These are phyloP conservation scores for Cheilosia vernalis DNA, from an alignment of 2,888 invertebrate species.

Conservation along the genomic window DNA sequence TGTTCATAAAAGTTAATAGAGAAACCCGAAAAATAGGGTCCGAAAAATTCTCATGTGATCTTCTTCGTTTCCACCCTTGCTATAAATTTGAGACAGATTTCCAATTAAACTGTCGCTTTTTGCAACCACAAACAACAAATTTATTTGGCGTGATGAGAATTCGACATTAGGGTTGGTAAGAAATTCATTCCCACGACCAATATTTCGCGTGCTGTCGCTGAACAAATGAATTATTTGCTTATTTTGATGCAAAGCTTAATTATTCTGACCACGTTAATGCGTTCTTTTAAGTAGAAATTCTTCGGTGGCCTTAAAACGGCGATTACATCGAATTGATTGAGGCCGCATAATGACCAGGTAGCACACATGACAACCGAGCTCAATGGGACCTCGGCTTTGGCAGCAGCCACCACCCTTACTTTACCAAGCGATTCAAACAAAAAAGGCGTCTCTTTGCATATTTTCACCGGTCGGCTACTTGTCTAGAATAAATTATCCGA, in stretches of 20 bases:
- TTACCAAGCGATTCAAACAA: constrained; percentile 44
- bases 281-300: constrained; percentile 69
- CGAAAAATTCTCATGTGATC: no score
- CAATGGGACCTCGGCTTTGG: constrained; percentile 34
- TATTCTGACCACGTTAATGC: constrained; percentile 67
- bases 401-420: constrained; percentile 49
- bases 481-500: constrained; percentile 71
- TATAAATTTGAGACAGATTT: no score
- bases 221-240: constrained; percentile 22
- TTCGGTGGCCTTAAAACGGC: constrained; percentile 74
- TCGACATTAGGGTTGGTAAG: no score
- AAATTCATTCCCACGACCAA: constrained; percentile 25
- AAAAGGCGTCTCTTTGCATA: constrained; percentile 70
- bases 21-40: no score
- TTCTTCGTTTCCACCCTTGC: no score
- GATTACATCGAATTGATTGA: constrained; percentile 73
- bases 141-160: no score
- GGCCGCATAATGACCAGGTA: constrained; percentile 67
- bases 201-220: constrained; percentile 11
- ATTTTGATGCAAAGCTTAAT: constrained; percentile 27
- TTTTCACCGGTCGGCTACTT: constrained; percentile 63
- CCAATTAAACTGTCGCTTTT: no score
- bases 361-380: constrained; percentile 6
- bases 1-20: no score
- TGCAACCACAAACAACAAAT: no score